Conservation (phyloP, 2,888 invertebrate species). For the Leptopilina syphax region DNA sequence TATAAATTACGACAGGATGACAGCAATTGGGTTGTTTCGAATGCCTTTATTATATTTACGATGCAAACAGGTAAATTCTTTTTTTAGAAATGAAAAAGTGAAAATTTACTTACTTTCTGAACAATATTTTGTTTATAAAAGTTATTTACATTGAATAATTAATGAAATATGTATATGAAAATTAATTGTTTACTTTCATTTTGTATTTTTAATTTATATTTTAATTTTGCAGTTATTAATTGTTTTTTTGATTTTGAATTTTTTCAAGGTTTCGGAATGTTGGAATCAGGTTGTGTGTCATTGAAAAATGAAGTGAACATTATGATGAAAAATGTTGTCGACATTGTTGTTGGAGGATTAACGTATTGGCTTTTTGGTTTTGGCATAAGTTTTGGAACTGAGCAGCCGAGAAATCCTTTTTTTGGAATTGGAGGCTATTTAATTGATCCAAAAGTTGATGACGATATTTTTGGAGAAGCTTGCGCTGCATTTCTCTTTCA, state of each 20-base stretch:
- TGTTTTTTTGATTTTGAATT: neutral
- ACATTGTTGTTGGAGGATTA: constrained; percentile 93
- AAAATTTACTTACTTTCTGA: too few species aligned
- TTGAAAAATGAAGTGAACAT: constrained; percentile 97
- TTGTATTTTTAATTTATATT: neutral
- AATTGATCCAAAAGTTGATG: constrained; percentile 84
- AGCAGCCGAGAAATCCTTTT: constrained; percentile 86
- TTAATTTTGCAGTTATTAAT: constrained; percentile 10
- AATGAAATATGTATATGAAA: too few species aligned
- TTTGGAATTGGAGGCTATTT: constrained; percentile 90
- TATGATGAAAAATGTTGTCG: constrained; percentile 98
- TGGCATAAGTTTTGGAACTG: constrained; percentile 91
- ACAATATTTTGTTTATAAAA: too few species aligned
- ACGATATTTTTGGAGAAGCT: constrained; percentile 89
- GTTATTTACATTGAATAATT: too few species aligned
- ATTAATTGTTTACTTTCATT: too few species aligned
- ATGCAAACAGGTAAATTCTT: constrained; percentile 89
- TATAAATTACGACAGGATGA: constrained; percentile 87
- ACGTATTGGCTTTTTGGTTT: constrained; percentile 98
- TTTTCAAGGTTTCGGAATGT: constrained; percentile 90
- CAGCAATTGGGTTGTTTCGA: constrained; percentile 92
- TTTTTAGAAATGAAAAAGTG: constrained; percentile 26
- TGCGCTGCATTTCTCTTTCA: constrained; percentile 95
- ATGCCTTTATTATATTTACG: constrained; percentile 93
- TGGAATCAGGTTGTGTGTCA: constrained; percentile 95